Base-by-base conservation (phyloP, 2,113 vertebrate genomes). In the Pterocles burchelli region DNA sequence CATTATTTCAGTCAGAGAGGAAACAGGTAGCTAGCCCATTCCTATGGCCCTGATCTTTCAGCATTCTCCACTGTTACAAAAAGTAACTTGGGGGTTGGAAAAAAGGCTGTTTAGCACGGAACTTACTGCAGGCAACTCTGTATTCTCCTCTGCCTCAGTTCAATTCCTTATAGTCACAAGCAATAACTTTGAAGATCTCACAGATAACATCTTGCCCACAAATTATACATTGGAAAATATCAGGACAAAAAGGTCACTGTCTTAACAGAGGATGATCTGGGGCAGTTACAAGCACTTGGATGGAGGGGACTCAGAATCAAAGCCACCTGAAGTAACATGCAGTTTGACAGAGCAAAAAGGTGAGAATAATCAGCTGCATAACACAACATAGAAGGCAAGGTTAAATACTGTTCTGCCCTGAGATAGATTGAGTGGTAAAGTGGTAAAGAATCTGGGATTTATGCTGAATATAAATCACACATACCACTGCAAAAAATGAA, bases 401-500 rank as follows among this genome's bases (percentile, higher is more conserved):
- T 29, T 70, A 31, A 74, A 70, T 19, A 36, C 63, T 45, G 19
- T 21, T 86, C 83, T 77, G n/a, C 36, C 51, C 19, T 58, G 4
- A 66, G 45, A 73, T 28, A 24, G 0, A 8, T 3, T 34, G 38
- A 46, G 43, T 46, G 4, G 22, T 21, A 29, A 89, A 71, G 22
- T 10, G n/a, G 43, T 78, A 33, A 59, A 65, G 24, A 76, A 89
- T 21, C 17, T 4, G 12, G 7, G 2, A 9, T 12, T 87, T 55
- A 51, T 61, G 61, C n/a, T 78, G 45, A 78, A 52, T 12, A 65
- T 29, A 68, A 73, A 68, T 34, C 41, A 51, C 59, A 77, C 0
- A 0, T 7, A 45, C 15, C 41, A 36, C 36, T 1, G 1, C 1
- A 87, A 70, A 83, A 81, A 38, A n/a, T 1, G 49, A 59, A 59